Percentiles rank a stretch among this genome's conserved stretches.
These are phyloP conservation scores for Drosophila virilis DNA, from an alignment of 1,140 invertebrate genomes.

Conservation along the genomic window DNA sequence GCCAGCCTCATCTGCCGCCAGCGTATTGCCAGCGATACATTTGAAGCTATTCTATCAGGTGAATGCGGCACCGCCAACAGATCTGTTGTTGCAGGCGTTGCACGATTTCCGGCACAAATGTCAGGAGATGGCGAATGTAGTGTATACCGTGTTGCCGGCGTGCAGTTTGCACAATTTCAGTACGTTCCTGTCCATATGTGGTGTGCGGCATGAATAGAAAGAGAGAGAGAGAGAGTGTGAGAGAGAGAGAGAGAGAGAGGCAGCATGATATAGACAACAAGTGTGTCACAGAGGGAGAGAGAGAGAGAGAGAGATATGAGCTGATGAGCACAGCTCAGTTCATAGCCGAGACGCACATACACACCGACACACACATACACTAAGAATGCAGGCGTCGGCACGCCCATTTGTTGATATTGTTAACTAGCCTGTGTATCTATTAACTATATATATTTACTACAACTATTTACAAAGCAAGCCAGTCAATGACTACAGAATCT, in stretches of 20 bases:
- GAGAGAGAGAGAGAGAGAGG: neutral
- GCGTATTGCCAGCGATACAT: slow-evolving; percentile 86
- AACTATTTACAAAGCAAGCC: slow-evolving; percentile 49
- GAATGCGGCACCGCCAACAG: slow-evolving; percentile 85
- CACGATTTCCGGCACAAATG: slow-evolving; percentile 85
- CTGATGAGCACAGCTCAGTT: neutral
- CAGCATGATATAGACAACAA: too few species aligned
- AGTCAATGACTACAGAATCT: slow-evolving; percentile 26
- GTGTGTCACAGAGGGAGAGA: neutral
- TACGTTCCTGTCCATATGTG: slow-evolving; percentile 91
- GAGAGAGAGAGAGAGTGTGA: neutral
- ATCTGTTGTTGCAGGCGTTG: slow-evolving; percentile 86
- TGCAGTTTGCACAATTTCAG: slow-evolving; percentile 90
- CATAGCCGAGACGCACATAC: slow-evolving; percentile 8
- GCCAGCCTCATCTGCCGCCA: neutral
- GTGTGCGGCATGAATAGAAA: slow-evolving; percentile 86
- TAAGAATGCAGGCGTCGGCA: slow-evolving; percentile 40
- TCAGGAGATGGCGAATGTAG: slow-evolving; percentile 85
- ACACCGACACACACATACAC: slow-evolving; percentile 18
- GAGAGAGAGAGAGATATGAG: slow-evolving; percentile 1
- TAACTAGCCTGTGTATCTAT: slow-evolving; percentile 65
- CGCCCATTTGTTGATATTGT: slow-evolving; percentile 71
- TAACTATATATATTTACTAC: slow-evolving; percentile 49
- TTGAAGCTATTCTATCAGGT: slow-evolving; percentile 91
- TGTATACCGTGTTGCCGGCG: slow-evolving; percentile 91